phyloP scores from a whole-genome alignment of 2,797 vertebrate species.

The Muscicapa comitata region DNA sequence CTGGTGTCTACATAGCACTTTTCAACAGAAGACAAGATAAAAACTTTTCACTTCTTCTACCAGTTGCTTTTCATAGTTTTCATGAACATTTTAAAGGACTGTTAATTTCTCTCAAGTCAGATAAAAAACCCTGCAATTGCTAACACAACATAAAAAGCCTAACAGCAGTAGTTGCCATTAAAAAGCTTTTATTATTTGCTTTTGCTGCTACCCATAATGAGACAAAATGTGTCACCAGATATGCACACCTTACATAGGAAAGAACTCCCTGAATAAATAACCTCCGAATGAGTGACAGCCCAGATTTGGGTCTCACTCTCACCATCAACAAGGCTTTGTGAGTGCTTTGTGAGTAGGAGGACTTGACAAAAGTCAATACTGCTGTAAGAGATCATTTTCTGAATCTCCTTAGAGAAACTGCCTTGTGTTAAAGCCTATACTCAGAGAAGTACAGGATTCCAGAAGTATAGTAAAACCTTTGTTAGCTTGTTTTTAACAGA shows the following conservation, averaged over 20 bases:
- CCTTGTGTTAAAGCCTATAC: neutral
- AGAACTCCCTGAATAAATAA: neutral
- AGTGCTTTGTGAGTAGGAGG: neutral
- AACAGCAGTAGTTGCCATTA: neutral
- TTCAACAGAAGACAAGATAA: neutral
- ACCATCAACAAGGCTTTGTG: neutral
- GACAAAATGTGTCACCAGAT: neutral
- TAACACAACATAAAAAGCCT: constrained; percentile 4
- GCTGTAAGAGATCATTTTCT: neutral
- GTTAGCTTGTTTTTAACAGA: neutral
- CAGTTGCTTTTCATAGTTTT: neutral
- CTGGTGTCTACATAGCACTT: neutral
- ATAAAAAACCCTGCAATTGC: neutral
- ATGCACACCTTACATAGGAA: neutral
- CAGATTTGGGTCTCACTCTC: neutral
- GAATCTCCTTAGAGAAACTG: neutral
- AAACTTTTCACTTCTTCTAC: neutral
- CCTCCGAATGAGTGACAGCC: neutral
- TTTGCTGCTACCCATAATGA: neutral
- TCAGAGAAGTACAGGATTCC: neutral
- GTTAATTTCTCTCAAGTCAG: neutral
- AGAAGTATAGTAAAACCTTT: neutral
- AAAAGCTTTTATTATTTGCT: constrained; percentile 1
- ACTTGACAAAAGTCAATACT: neutral
- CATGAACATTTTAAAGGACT: neutral